phyloP scores from a whole-genome alignment of 2,797 vertebrate species.

The Myotis vivesi region DNA sequence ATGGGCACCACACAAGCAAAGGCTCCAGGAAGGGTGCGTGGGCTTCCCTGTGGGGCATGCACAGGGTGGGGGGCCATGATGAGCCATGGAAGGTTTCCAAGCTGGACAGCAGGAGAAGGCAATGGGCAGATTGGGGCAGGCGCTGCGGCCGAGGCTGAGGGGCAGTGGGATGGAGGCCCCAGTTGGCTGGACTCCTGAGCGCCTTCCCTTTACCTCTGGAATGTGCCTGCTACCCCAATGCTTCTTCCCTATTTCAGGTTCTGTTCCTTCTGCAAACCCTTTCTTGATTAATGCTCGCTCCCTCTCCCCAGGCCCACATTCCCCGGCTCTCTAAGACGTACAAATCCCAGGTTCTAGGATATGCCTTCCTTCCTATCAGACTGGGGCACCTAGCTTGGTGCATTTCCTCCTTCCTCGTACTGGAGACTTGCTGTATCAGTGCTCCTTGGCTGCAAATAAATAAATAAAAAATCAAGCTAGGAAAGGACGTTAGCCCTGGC shows the following conservation, averaged over 20 bases:
- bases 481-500: too few relatives aligned
- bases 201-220: neutral
- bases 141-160: neutral
- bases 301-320: neutral
- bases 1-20: neutral
- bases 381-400: rapidly evolving
- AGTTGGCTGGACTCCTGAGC: neutral
- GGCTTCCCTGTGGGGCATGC: too few relatives aligned
- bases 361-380: neutral
- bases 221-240: neutral
- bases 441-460: neutral
- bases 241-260: neutral
- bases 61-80: rapidly evolving
- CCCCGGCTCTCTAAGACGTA: neutral
- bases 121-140: neutral
- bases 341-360: neutral
- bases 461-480: neutral
- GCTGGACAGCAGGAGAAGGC: too few relatives aligned
- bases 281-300: neutral
- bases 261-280: neutral
- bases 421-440: neutral
- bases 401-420: neutral
- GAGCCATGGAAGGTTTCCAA: neutral
- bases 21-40: too few relatives aligned
- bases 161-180: neutral